Conservation (phyloP, 2,113 vertebrate genomes). For the Nyctereutes procyonoides region DNA sequence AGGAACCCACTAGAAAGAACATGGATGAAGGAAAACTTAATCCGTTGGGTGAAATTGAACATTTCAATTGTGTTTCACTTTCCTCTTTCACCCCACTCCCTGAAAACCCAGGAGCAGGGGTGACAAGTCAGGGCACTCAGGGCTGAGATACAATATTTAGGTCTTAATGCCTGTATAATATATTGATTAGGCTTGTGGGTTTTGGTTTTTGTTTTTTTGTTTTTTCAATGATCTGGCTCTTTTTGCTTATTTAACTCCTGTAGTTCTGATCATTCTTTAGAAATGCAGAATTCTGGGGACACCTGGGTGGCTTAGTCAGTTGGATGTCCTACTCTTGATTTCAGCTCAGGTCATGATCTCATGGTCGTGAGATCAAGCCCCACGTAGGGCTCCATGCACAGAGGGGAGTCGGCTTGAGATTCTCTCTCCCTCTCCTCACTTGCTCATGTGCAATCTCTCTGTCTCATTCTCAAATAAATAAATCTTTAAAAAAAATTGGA, state of each 20-base stretch:
- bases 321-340: not conserved
- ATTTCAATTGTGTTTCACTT: not conserved
- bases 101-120: not conserved
- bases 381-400: not conserved
- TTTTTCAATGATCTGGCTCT: not conserved
- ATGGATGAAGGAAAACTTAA: too few relatives aligned
- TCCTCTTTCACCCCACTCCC: not conserved
- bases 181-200: too few relatives aligned
- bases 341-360: not conserved
- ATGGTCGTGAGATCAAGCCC: not conserved
- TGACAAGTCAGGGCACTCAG: too few relatives aligned
- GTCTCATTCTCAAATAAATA: not conserved
- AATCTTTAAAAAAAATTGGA: not conserved
- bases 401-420: not conserved
- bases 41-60: fast-evolving
- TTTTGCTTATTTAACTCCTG: not conserved
- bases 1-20: not conserved
- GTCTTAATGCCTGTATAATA: not conserved
- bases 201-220: not conserved
- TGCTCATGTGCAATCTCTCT: not conserved
- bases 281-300: not conserved
- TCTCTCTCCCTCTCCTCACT: not conserved
- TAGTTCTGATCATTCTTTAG: not conserved
- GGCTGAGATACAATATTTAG: not conserved
- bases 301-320: not conserved